Conservation (phyloP, 2,888 invertebrate genomes). For the Agonopterix heracliana region DNA sequence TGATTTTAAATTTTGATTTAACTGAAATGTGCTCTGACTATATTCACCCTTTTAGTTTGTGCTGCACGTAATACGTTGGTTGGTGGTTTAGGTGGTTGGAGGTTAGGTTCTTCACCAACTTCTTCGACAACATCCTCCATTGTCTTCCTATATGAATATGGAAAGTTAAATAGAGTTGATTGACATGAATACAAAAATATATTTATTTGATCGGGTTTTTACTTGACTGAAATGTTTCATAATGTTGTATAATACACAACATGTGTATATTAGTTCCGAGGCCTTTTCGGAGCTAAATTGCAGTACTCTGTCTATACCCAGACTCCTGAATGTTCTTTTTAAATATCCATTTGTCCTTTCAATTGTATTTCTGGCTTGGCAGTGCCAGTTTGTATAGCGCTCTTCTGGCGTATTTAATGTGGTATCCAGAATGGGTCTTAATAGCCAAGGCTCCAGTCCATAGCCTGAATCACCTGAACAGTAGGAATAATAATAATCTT, state of each 20-base stretch:
- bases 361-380: slow-evolving; percentile 1
- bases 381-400: slow-evolving; percentile 1
- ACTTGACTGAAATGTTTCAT: slow-evolving; percentile 5
- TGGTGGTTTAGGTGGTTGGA: too few relatives aligned
- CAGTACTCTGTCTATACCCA: slow-evolving; percentile 4
- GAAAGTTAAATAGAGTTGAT: too few relatives aligned
- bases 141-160: too few relatives aligned
- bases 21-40: too few relatives aligned
- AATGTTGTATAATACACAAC: slow-evolving; percentile 4
- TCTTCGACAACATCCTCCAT: too few relatives aligned
- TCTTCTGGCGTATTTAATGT: background rate
- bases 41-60: too few relatives aligned
- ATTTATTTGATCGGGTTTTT: background rate
- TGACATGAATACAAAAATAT: too few relatives aligned
- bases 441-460: slow-evolving; percentile 3
- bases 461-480: slow-evolving; percentile 1
- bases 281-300: slow-evolving; percentile 7
- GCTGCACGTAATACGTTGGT: too few relatives aligned
- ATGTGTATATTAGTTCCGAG: slow-evolving; percentile 3
- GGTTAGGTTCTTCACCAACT: too few relatives aligned
- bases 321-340: slow-evolving; percentile 8
- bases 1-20: too few relatives aligned
- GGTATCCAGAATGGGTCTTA: slow-evolving; percentile 1
- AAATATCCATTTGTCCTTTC: slow-evolving; percentile 11
- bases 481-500: background rate